Conservation (phyloP, 1,140 invertebrate genomes). For the Nilaparvata lugens region DNA sequence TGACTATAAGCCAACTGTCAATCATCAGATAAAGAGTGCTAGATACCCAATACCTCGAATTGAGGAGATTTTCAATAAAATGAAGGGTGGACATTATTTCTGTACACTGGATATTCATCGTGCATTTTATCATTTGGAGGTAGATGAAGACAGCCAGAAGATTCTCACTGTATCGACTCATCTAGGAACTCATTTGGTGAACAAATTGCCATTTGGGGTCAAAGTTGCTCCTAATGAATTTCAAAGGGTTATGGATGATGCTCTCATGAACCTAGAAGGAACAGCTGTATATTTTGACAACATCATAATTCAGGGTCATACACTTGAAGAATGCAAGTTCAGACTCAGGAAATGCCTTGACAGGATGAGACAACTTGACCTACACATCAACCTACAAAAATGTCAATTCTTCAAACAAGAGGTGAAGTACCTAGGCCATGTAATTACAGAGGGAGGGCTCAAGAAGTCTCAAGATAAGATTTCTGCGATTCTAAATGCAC, state of each 20-base stretch:
- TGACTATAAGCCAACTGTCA: slow-evolving; percentile 30
- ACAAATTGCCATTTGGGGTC: too few species aligned
- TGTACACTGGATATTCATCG: too few species aligned
- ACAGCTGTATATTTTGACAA: slow-evolving; percentile 27
- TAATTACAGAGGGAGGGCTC: not conserved
- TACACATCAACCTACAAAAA: not conserved
- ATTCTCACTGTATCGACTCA: too few species aligned
- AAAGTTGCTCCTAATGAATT: slow-evolving; percentile 35
- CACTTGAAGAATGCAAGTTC: slow-evolving; percentile 13
- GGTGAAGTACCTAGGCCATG: not conserved
- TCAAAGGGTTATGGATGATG: slow-evolving; percentile 37
- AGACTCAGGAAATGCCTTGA: not conserved
- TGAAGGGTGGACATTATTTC: too few species aligned
- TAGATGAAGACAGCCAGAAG: too few species aligned
- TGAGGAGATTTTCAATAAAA: too few species aligned
- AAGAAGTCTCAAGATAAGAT: not conserved
- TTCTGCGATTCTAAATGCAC: not conserved
- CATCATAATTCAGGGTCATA: slow-evolving; percentile 25
- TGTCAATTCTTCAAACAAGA: not conserved
- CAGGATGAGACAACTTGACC: not conserved
- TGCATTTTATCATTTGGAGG: too few species aligned
- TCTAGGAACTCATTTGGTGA: too few species aligned
- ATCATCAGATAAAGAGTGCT: too few species aligned
- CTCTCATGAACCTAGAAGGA: slow-evolving; percentile 27
- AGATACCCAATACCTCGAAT: too few species aligned